Conservation (phyloP, 2,797 vertebrate genomes). For the Falco columbarius region DNA sequence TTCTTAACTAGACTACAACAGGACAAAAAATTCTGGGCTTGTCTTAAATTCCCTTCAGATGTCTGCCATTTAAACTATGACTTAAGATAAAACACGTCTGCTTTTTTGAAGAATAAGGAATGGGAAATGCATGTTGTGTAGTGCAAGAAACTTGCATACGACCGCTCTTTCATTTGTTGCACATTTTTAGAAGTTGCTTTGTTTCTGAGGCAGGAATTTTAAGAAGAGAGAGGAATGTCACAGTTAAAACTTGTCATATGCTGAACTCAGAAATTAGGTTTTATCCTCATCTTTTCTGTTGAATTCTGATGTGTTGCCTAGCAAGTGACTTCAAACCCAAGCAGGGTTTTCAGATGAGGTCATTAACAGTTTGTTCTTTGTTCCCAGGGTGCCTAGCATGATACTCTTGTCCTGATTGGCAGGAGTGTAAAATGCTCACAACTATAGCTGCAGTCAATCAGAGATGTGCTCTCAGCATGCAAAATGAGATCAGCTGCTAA, state of each 20-base stretch:
- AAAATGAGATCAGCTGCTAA: neutral
- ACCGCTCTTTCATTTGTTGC: neutral
- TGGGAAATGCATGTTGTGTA: neutral
- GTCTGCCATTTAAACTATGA: neutral
- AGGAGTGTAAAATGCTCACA: slow-evolving; percentile 12
- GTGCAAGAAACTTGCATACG: neutral
- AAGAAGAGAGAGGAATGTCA: neutral
- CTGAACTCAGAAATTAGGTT: neutral
- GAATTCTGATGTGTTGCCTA: slow-evolving; percentile 15
- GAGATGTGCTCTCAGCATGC: neutral
- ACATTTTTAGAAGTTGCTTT: neutral
- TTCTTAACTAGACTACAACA: neutral
- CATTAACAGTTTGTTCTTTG: slow-evolving; percentile 13
- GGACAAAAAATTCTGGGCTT: neutral
- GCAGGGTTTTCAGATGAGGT: neutral
- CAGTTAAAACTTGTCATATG: neutral
- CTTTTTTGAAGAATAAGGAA: neutral
- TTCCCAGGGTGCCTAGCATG: neutral
- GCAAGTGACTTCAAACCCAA: neutral
- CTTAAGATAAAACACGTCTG: neutral
- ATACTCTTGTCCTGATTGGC: neutral
- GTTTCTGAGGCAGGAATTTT: neutral
- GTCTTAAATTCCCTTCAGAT: neutral
- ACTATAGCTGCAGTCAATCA: neutral
- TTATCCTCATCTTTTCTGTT: neutral